Conservation (phyloP, 1,140 invertebrate genomes). For the Zaprionus ghesquierei region DNA sequence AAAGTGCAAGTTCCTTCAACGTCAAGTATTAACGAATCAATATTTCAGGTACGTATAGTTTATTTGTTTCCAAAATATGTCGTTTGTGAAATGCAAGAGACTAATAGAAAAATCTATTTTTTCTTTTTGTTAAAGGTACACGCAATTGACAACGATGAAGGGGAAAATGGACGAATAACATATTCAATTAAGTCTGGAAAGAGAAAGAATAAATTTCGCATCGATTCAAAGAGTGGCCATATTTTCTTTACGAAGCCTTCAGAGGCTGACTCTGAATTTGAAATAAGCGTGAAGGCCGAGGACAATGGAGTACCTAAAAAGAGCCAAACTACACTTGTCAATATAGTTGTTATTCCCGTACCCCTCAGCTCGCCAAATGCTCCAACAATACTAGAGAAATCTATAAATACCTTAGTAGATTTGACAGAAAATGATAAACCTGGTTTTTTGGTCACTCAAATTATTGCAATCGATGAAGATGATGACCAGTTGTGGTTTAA, state of each 20-base stretch:
- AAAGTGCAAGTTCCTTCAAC: conserved; percentile 90
- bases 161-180: conserved; percentile 90
- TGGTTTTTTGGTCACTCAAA: conserved; percentile 91
- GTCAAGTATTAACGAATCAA: conserved; percentile 84
- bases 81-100: no score
- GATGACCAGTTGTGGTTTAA: conserved; percentile 94
- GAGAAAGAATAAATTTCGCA: conserved; percentile 89
- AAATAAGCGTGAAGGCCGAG: conserved; percentile 90
- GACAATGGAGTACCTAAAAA: conserved; percentile 89
- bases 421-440: conserved; percentile 93
- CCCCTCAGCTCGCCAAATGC: conserved; percentile 85
- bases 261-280: conserved; percentile 89
- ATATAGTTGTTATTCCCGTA: conserved; percentile 86
- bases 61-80: background rate
- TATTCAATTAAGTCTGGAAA: conserved; percentile 91
- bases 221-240: conserved; percentile 91
- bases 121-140: conserved; percentile 87
- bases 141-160: conserved; percentile 92
- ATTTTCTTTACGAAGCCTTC: conserved; percentile 89
- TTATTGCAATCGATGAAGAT: conserved; percentile 92
- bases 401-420: conserved; percentile 86
- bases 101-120: no score
- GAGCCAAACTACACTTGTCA: conserved; percentile 88
- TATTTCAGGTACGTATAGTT: conserved; percentile 85
- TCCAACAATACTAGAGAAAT: conserved; percentile 85